Percentiles rank a stretch among this genome's conserved stretches.
Evolutionary conservation across 1,140 invertebrate genomes (phyloP).

Genomic region (Heliconius melpomene): DNA sequence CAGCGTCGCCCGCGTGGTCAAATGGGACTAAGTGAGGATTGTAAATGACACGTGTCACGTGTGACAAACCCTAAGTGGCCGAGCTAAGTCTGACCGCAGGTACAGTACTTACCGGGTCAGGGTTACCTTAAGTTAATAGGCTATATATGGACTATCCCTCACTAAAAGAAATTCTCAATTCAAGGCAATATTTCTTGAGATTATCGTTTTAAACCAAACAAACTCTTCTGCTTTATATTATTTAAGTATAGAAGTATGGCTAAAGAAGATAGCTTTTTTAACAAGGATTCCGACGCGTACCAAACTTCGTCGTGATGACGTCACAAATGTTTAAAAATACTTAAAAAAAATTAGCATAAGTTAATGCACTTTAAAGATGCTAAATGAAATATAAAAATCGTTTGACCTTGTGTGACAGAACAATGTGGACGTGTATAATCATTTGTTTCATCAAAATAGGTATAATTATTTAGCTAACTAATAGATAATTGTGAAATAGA

Average conservation of each 20-base stretch:
- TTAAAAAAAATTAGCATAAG: not conserved
- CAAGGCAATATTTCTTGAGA: not conserved
- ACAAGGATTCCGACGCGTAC: not conserved
- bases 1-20: too few relatives aligned
- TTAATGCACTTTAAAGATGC: not conserved
- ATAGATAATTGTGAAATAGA: not conserved
- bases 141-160: too few relatives aligned
- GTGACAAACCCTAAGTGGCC: too few relatives aligned
- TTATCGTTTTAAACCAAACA: too few relatives aligned
- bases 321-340: not conserved
- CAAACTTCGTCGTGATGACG: not conserved
- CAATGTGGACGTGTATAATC: not conserved
- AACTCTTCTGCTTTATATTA: too few relatives aligned
- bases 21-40: too few relatives aligned
- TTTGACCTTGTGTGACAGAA: not conserved
- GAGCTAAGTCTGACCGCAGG: too few relatives aligned
- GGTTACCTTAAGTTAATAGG: too few relatives aligned
- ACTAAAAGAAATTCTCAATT: too few relatives aligned
- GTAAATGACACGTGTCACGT: too few relatives aligned
- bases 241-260: too few relatives aligned
- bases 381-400: not conserved
- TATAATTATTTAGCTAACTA: not conserved
- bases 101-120: too few relatives aligned
- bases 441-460: not conserved
- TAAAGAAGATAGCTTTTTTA: not conserved